Conservation (phyloP, 2,113 vertebrate species). For the Pomatorhinus ruficollis region DNA sequence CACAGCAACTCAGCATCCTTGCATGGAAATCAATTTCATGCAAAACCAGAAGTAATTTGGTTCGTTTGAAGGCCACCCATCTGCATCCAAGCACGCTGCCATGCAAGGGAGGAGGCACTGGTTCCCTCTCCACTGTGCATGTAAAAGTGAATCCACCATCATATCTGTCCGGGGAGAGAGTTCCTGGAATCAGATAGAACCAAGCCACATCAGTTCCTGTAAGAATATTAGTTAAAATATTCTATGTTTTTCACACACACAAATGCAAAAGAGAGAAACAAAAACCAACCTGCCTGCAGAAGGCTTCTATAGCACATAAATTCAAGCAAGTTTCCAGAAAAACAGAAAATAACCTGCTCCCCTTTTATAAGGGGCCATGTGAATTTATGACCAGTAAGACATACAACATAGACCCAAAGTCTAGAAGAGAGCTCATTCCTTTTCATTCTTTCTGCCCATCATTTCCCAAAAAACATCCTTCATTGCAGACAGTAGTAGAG, state of each 20-base stretch:
- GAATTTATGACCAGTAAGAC: constrained; percentile 60
- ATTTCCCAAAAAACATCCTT: constrained; percentile 60
- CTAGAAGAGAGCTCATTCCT: constrained; percentile 16
- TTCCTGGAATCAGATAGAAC: constrained; percentile 78
- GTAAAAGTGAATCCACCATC: constrained; percentile 57
- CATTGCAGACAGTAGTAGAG: constrained; percentile 71
- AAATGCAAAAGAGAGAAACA: constrained; percentile 33
- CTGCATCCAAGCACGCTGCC: constrained; percentile 68
- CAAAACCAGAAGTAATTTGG: constrained; percentile 69
- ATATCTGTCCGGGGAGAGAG: constrained; percentile 73
- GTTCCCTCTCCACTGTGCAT: constrained; percentile 78
- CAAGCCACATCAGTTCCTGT: constrained; percentile 69
- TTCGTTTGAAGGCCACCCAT: constrained; percentile 56
- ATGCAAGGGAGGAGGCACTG: constrained; percentile 75
- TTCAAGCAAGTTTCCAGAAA: constrained; percentile 67
- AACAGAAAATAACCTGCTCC: constrained; percentile 49
- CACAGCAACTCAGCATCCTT: constrained; percentile 68
- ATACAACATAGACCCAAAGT: background rate
- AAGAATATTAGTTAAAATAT: constrained; percentile 82
- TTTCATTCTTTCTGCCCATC: constrained; percentile 1
- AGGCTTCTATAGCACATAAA: constrained; percentile 56
- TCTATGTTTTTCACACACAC: constrained; percentile 63
- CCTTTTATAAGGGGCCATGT: constrained; percentile 35
- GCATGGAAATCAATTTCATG: constrained; percentile 86
- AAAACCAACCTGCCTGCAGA: background rate